Conservation (phyloP, 2,113 vertebrate species). For the Ageneiosus marmoratus region DNA sequence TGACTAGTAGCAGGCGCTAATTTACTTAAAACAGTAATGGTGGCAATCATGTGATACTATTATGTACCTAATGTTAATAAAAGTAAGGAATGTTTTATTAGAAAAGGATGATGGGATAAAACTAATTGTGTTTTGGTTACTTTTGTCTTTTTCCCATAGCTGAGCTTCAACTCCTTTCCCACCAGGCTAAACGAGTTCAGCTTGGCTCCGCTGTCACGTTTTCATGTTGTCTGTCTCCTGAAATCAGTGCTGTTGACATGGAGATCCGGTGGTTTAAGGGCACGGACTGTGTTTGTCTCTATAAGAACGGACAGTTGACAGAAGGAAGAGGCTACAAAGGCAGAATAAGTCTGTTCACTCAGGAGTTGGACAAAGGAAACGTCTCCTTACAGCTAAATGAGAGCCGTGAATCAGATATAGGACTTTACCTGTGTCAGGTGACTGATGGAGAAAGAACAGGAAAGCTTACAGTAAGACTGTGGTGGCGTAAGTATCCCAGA, state of each 20-base stretch:
- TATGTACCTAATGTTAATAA: not conserved
- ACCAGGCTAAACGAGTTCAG: not conserved
- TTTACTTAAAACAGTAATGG: too few species aligned
- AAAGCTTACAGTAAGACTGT: constrained; percentile 5
- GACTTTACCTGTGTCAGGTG: constrained; percentile 42
- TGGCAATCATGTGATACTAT: not conserved
- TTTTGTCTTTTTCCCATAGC: not conserved
- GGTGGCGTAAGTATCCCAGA: constrained; percentile 34
- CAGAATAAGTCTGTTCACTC: constrained; percentile 29
- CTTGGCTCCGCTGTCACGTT: not conserved
- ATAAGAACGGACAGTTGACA: not conserved
- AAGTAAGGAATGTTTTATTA: not conserved
- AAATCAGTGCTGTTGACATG: constrained; percentile 33
- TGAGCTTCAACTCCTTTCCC: not conserved
- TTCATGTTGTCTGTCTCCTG: constrained; percentile 2
- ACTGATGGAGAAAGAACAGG: not conserved
- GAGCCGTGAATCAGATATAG: constrained; percentile 29
- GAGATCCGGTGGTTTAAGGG: constrained; percentile 29
- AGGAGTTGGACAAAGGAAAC: constrained; percentile 43
- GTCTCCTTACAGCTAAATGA: constrained; percentile 40
- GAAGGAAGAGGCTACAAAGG: constrained; percentile 30
- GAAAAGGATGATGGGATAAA: not conserved
- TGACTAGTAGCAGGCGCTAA: too few species aligned
- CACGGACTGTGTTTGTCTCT: constrained; percentile 24
- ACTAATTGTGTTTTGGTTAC: not conserved